These are phyloP conservation scores for Penaeus indicus DNA, from an alignment of 1,140 invertebrate genomes.

Conservation along the genomic window DNA sequence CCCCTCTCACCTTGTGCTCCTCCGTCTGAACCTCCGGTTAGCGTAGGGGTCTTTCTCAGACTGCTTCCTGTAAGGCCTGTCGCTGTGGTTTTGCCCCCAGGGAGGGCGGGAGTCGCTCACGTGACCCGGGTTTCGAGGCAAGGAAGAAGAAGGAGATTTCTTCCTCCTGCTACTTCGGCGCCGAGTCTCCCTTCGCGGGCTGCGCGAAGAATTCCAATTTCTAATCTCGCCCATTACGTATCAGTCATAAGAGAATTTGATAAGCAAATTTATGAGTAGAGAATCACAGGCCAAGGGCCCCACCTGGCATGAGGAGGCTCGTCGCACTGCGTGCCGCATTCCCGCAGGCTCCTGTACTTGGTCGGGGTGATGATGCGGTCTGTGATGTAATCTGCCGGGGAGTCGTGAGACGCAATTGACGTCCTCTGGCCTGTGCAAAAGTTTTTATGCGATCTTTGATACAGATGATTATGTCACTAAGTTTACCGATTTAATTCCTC, in stretches of 20 bases:
- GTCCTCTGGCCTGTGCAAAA: constrained; percentile 12
- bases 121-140: constrained; percentile 50
- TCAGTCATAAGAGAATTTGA: too few relatives aligned
- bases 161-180: constrained; percentile 23
- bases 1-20: constrained; percentile 35
- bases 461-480: too few relatives aligned
- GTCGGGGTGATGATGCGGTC: constrained; percentile 49
- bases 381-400: constrained; percentile 42
- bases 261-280: too few relatives aligned
- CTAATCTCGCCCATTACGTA: too few relatives aligned
- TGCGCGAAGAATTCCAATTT: not conserved
- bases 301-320: constrained; percentile 21
- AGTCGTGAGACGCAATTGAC: not conserved
- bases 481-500: too few relatives aligned
- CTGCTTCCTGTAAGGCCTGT: constrained; percentile 60
- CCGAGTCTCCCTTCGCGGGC: constrained; percentile 1
- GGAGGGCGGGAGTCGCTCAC: constrained; percentile 47
- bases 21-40: constrained; percentile 43
- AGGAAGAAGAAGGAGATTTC: constrained; percentile 26
- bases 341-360: constrained; percentile 49
- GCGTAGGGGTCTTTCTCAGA: constrained; percentile 61
- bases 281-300: not conserved
- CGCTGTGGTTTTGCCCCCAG: constrained; percentile 59
- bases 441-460: not conserved
- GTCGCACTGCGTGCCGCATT: constrained; percentile 60